Percentiles rank a stretch among this genome's conserved stretches.
These are phyloP conservation scores for Stigmatopora nigra DNA, from an alignment of 2,113 vertebrate genomes.

Conservation along the genomic window DNA sequence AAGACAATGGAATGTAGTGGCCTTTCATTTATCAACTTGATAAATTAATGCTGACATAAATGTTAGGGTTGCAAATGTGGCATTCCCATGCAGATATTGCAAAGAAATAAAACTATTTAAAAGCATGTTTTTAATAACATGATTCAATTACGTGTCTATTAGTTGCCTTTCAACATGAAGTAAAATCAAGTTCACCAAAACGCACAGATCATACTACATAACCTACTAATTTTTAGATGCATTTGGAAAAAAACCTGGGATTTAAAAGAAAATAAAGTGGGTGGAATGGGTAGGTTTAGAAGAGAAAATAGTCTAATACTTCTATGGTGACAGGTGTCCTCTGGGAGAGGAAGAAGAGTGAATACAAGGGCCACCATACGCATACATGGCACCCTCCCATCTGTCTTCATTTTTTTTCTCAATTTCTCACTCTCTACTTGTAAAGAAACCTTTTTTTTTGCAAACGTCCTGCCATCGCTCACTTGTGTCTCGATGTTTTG, in stretches of 20 bases:
- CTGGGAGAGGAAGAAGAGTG: slow-evolving; percentile 52
- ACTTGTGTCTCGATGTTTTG: slow-evolving; percentile 27
- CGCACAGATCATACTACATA: neutral
- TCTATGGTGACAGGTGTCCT: slow-evolving; percentile 60
- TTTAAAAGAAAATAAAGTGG: slow-evolving; percentile 41
- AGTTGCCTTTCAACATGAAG: neutral
- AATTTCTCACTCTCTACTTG: slow-evolving; percentile 14
- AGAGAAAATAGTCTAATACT: slow-evolving; percentile 60
- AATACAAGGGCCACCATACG: slow-evolving; percentile 60
- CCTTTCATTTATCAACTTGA: slow-evolving; percentile 44
- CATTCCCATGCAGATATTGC: slow-evolving; percentile 54
- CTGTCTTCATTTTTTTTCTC: slow-evolving; percentile 43
- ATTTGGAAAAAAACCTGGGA: slow-evolving; percentile 34
- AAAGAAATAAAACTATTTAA: slow-evolving; percentile 21
- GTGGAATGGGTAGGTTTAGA: slow-evolving; percentile 24
- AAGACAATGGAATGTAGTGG: slow-evolving; percentile 24
- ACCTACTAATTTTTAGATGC: slow-evolving; percentile 36
- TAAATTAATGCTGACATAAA: slow-evolving; percentile 35
- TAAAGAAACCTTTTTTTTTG: slow-evolving; percentile 22
- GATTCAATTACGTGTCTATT: neutral
- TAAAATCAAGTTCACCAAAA: neutral
- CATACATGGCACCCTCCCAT: slow-evolving; percentile 46
- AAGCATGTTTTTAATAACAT: slow-evolving; percentile 6
- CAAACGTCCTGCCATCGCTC: slow-evolving; percentile 24
- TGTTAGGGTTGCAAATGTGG: slow-evolving; percentile 41